A percentile compares a stretch with the other conserved stretches of the same genome.
Conservation (phyloP, 2,113 vertebrate species). For the Plectropomus leopardus region DNA sequence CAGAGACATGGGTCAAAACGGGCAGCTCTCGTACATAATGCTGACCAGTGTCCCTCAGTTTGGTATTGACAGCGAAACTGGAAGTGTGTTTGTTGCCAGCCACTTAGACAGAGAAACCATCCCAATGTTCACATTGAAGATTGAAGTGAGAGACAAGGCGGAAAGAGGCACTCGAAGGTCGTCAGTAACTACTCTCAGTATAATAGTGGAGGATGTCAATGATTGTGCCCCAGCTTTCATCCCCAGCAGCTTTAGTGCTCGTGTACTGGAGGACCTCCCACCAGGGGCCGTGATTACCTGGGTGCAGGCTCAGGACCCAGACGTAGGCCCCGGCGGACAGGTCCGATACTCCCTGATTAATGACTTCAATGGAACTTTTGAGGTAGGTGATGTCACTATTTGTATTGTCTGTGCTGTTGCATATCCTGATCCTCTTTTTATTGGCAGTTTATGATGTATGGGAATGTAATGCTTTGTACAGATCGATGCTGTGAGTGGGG, state of each 20-base stretch:
- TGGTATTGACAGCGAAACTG: slow-evolving; percentile 91
- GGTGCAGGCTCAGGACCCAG: slow-evolving; percentile 94
- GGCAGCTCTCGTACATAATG: slow-evolving; percentile 90
- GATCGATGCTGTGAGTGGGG: slow-evolving; percentile 89
- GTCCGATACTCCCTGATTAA: slow-evolving; percentile 92
- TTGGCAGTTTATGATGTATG: slow-evolving; percentile 35
- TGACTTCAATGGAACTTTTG: slow-evolving; percentile 93
- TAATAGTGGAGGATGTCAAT: slow-evolving; percentile 94
- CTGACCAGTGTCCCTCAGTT: slow-evolving; percentile 91
- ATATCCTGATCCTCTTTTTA: slow-evolving; percentile 4
- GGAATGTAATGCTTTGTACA: slow-evolving; percentile 52
- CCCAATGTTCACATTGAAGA: slow-evolving; percentile 89
- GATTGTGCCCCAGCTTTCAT: slow-evolving; percentile 95
- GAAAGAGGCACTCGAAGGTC: slow-evolving; percentile 90
- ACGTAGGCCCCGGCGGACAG: slow-evolving; percentile 92
- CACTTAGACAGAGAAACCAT: slow-evolving; percentile 92
- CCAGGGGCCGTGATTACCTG: slow-evolving; percentile 93
- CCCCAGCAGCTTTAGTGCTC: slow-evolving; percentile 90
- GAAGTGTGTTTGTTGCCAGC: slow-evolving; percentile 91
- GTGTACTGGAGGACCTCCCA: slow-evolving; percentile 93
- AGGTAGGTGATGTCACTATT: slow-evolving; percentile 86
- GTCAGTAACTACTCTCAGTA: slow-evolving; percentile 88
- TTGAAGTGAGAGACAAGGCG: slow-evolving; percentile 94
- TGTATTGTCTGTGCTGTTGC: not conserved
- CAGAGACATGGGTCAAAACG: slow-evolving; percentile 90